Conservation (phyloP, 2,113 vertebrate species). For the Morone chrysops region DNA sequence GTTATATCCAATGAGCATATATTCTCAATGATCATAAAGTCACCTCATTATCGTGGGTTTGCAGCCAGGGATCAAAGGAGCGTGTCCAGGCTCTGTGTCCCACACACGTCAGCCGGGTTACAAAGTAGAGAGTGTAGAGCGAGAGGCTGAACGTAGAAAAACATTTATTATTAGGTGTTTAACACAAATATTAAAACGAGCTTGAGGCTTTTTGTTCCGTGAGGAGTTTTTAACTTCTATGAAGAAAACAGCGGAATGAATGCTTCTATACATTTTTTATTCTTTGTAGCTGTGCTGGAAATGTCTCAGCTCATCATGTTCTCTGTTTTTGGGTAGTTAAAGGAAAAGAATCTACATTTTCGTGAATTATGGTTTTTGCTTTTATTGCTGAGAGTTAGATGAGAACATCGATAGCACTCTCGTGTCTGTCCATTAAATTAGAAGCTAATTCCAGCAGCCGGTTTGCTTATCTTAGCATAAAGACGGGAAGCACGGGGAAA, state of each 20-base stretch:
- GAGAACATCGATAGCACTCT: not conserved
- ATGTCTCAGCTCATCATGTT: slow-evolving; percentile 32
- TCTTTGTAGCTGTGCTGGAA: slow-evolving; percentile 2
- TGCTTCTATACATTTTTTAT: not conserved
- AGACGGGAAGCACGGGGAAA: not conserved
- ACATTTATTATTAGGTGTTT: slow-evolving; percentile 52
- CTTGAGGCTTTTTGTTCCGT: slow-evolving; percentile 20
- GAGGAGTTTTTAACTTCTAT: slow-evolving; percentile 8
- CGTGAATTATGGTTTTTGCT: not conserved
- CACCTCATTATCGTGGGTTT: slow-evolving; percentile 55
- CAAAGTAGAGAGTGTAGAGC: slow-evolving; percentile 25
- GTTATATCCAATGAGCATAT: slow-evolving; percentile 56
- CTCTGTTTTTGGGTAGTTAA: not conserved
- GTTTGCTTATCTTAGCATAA: not conserved
- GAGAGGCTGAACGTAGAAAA: slow-evolving; percentile 9
- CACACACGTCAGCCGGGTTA: slow-evolving; percentile 53
- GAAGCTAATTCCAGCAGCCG: not conserved
- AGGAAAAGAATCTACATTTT: not conserved
- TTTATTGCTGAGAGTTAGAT: not conserved
- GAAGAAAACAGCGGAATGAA: slow-evolving; percentile 7
- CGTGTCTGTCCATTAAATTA: not conserved
- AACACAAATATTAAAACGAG: slow-evolving; percentile 16
- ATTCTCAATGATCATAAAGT: slow-evolving; percentile 59
- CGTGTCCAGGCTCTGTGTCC: slow-evolving; percentile 24
- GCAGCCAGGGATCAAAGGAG: slow-evolving; percentile 53